Percentiles rank a stretch among this genome's conserved stretches.
Evolutionary conservation across 2,888 invertebrate species (phyloP).

Genomic region (Drosophila pegasa): DNA sequence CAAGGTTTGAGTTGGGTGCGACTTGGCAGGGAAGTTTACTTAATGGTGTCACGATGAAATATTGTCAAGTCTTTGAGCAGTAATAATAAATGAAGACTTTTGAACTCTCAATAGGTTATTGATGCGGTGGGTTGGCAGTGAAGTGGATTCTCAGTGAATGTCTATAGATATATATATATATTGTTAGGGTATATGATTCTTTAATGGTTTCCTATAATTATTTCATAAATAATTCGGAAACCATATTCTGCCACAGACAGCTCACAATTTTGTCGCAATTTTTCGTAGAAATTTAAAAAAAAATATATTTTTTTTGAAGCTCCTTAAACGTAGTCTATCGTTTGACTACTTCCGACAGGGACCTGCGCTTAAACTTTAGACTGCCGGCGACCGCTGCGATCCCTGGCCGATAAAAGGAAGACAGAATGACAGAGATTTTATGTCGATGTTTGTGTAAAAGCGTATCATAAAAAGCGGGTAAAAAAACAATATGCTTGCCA

Average conservation of each 20-base stretch:
- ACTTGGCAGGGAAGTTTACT: conserved; percentile 6
- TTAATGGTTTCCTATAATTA: not conserved
- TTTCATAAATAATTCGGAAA: not conserved
- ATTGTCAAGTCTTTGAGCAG: not conserved
- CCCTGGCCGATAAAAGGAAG: conserved; percentile 40
- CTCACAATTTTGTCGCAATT: not conserved
- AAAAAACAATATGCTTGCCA: conserved; percentile 65
- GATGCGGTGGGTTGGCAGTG: not conserved
- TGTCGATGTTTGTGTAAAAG: conserved; percentile 67
- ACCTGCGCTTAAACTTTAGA: conserved; percentile 24
- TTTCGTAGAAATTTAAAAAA: not conserved
- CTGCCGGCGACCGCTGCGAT: conserved; percentile 37
- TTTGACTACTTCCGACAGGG: conserved; percentile 7
- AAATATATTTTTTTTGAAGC: not conserved
- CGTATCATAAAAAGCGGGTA: conserved; percentile 62
- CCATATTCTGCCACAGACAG: not conserved
- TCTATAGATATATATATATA: not conserved
- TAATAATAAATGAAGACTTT: not conserved
- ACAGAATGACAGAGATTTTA: conserved; percentile 68
- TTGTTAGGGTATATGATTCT: not conserved
- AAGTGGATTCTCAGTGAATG: not conserved
- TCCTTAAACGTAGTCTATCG: not conserved
- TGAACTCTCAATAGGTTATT: not conserved
- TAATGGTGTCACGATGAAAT: not conserved
- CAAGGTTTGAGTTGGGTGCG: conserved; percentile 6